Conservation (phyloP, 35 echinoderm and acorn worm genomes). For the Apostichopus californicus region DNA sequence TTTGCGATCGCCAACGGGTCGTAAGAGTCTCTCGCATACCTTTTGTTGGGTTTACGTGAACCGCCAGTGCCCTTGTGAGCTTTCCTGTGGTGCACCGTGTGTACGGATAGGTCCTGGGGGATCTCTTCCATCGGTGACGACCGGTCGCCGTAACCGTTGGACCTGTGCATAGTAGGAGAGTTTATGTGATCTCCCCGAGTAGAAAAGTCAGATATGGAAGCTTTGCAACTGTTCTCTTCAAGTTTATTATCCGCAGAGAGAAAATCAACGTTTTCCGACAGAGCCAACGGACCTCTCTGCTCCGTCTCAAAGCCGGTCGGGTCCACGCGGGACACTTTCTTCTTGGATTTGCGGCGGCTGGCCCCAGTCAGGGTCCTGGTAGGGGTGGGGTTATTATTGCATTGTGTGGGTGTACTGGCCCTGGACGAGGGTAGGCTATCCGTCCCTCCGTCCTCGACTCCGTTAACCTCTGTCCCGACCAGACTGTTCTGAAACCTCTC, state of each 20-base stretch:
- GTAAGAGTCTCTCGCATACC: slow-evolving; percentile 33
- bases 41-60: neutral
- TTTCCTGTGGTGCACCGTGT: neutral
- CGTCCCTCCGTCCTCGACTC: slow-evolving; percentile 27
- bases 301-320: neutral
- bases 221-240: neutral
- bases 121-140: slow-evolving; percentile 8
- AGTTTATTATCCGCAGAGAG: slow-evolving; percentile 6
- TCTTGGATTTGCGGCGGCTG: slow-evolving; percentile 42
- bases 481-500: neutral
- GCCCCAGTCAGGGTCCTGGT: slow-evolving; percentile 42
- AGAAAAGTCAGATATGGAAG: slow-evolving; percentile 27
- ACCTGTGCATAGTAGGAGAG: slow-evolving; percentile 30
- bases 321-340: slow-evolving; percentile 38
- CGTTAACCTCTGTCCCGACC: slow-evolving; percentile 20
- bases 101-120: slow-evolving; percentile 39
- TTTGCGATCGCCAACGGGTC: slow-evolving; percentile 44
- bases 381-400: slow-evolving; percentile 35
- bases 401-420: slow-evolving; percentile 54
- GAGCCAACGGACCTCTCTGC: neutral
- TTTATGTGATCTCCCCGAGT: slow-evolving; percentile 42
- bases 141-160: slow-evolving; percentile 1
- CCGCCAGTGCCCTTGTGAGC: neutral
- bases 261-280: slow-evolving; percentile 26
- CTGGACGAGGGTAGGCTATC: slow-evolving; percentile 51